phyloP scores from a whole-genome alignment of 1,140 invertebrate species.

The Araneus ventricosus region DNA sequence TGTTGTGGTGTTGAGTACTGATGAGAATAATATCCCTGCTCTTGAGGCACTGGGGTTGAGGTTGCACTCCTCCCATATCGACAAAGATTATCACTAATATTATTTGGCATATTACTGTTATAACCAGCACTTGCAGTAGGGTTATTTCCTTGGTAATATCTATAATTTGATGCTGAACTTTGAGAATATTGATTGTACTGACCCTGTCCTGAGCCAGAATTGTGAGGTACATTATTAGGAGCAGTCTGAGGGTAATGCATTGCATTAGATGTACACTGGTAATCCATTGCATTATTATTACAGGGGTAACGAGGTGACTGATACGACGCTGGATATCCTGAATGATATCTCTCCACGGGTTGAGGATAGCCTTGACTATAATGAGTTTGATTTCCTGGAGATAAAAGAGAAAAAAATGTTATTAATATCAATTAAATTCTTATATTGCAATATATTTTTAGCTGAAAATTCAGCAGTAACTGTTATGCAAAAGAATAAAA shows the following conservation, averaged over 20 bases:
- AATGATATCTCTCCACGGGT: slow-evolving; percentile 50
- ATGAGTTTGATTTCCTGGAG: slow-evolving; percentile 59
- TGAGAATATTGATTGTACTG: slow-evolving; percentile 69
- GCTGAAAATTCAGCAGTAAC: not conserved
- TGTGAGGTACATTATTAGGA: slow-evolving; percentile 45
- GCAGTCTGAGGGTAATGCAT: slow-evolving; percentile 48
- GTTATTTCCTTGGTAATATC: slow-evolving; percentile 68
- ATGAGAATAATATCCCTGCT: slow-evolving; percentile 69
- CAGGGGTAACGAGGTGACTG: slow-evolving; percentile 56
- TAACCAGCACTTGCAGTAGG: slow-evolving; percentile 22
- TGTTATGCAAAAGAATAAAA: no score
- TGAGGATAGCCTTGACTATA: slow-evolving; percentile 58
- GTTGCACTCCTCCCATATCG: slow-evolving; percentile 65
- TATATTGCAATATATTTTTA: not conserved
- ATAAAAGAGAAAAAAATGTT: not conserved
- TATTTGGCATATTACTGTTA: slow-evolving; percentile 46
- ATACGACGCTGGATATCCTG: slow-evolving; percentile 62
- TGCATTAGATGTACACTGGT: slow-evolving; percentile 59
- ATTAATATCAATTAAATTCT: not conserved
- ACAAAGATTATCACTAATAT: slow-evolving; percentile 58
- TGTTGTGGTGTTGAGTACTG: slow-evolving; percentile 55
- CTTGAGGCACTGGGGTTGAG: slow-evolving; percentile 70
- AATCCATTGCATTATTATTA: slow-evolving; percentile 57
- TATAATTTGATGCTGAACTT: slow-evolving; percentile 58
- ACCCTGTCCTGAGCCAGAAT: slow-evolving; percentile 38